Evolutionary conservation across 2,113 vertebrate genomes (phyloP).

Genomic region (Aix galericulata): DNA sequence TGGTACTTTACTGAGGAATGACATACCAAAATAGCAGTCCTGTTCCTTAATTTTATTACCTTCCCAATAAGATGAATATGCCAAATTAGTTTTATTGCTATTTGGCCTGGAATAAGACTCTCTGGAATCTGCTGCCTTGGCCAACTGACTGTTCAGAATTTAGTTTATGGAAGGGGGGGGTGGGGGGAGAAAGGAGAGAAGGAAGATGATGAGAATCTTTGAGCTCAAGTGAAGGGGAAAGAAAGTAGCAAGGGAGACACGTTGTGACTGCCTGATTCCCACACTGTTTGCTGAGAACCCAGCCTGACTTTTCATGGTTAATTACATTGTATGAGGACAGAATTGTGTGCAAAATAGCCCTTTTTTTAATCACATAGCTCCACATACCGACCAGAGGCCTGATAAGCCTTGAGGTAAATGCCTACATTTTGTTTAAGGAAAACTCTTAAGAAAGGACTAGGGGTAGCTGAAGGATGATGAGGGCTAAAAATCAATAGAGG

Average conservation of each 20-base stretch:
- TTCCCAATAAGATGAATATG: not conserved
- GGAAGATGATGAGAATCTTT: slow-evolving; percentile 1
- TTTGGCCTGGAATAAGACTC: slow-evolving; percentile 40
- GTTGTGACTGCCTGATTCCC: not conserved
- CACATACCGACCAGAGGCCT: not conserved
- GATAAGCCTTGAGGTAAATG: not conserved
- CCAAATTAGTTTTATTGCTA: slow-evolving; percentile 55
- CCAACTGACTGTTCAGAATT: slow-evolving; percentile 17
- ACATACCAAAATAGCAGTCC: slow-evolving; percentile 30
- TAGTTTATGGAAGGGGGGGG: not conserved
- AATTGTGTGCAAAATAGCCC: not conserved
- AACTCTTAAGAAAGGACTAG: not conserved
- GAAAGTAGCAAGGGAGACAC: not conserved
- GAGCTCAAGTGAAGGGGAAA: not conserved
- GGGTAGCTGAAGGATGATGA: not conserved
- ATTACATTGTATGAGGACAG: not conserved
- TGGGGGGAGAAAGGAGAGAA: not conserved
- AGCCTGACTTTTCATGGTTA: not conserved
- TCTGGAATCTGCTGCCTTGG: slow-evolving; percentile 29
- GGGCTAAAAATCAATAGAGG: not conserved
- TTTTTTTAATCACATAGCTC: not conserved
- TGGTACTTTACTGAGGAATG: not conserved
- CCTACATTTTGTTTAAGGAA: not conserved
- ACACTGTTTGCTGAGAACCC: not conserved
- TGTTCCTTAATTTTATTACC: slow-evolving; percentile 57